Percentiles rank a stretch among this genome's conserved stretches.
Evolutionary conservation across 2,797 vertebrate species (phyloP).

Genomic region (Scolopax rusticola): DNA sequence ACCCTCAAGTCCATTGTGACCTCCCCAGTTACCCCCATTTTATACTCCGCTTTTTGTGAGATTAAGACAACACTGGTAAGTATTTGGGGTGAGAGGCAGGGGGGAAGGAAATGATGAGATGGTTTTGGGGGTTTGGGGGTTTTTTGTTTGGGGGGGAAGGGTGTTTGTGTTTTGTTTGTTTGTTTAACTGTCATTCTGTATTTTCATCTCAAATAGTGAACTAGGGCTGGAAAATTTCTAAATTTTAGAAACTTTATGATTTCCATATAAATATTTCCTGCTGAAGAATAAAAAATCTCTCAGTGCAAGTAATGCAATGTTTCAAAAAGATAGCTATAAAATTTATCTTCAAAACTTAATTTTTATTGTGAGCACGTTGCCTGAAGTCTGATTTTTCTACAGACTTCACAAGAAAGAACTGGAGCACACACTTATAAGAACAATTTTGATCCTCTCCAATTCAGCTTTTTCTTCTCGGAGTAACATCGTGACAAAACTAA

Average conservation of each 20-base stretch:
- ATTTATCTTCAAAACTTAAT: not conserved
- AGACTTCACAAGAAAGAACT: not conserved
- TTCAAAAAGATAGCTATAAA: not conserved
- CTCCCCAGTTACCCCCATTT: not conserved
- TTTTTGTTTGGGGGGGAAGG: not conserved
- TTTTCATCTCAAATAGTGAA: not conserved
- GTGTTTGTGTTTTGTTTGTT: not conserved
- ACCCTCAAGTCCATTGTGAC: no score
- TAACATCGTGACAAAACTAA: not conserved
- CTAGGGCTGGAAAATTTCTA: not conserved
- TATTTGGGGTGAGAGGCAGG: rapidly evolving
- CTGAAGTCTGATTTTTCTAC: not conserved
- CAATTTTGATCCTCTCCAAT: not conserved
- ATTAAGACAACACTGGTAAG: not conserved
- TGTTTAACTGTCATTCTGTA: not conserved
- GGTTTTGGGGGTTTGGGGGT: no score
- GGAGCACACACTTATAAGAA: not conserved
- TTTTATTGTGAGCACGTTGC: not conserved
- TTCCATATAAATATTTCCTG: not conserved
- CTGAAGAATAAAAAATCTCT: not conserved
- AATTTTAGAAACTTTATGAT: not conserved
- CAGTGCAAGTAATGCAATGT: not conserved
- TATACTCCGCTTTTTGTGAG: not conserved
- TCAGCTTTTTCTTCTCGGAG: not conserved
- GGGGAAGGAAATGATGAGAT: not conserved